Conservation (phyloP, 2,113 vertebrate species). For the Etheostoma cragini region DNA sequence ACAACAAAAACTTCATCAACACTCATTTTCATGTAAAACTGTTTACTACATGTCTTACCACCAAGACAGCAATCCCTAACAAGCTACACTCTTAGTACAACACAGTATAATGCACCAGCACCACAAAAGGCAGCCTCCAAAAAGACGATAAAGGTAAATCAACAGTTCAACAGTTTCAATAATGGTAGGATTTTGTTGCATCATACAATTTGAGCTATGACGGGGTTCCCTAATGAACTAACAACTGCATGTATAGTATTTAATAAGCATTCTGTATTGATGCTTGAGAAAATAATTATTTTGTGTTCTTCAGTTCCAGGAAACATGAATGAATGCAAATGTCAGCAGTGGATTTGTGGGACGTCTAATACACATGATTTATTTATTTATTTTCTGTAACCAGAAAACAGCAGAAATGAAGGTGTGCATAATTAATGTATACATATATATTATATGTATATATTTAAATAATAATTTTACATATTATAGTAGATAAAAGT, state of each 20-base stretch:
- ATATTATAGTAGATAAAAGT: neutral
- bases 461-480: no score
- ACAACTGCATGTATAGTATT: neutral
- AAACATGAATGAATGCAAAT: neutral
- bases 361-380: neutral
- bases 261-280: neutral
- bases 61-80: neutral
- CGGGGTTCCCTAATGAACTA: neutral
- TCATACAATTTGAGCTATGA: no score
- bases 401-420: no score
- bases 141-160: neutral
- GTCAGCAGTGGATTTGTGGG: neutral
- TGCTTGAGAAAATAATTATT: neutral
- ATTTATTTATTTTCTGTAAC: neutral
- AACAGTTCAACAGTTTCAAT: neutral
- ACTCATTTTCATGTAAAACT: neutral
- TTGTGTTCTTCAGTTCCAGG: constrained; percentile 5
- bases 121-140: neutral
- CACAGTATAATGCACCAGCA: neutral
- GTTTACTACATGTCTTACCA: neutral
- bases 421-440: neutral
- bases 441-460: no score
- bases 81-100: neutral
- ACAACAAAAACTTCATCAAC: neutral
- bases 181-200: no score